A percentile compares a stretch with the other conserved stretches of the same genome.
phyloP scores from a whole-genome alignment of 2,113 vertebrate genomes.

The Plectropomus leopardus region DNA sequence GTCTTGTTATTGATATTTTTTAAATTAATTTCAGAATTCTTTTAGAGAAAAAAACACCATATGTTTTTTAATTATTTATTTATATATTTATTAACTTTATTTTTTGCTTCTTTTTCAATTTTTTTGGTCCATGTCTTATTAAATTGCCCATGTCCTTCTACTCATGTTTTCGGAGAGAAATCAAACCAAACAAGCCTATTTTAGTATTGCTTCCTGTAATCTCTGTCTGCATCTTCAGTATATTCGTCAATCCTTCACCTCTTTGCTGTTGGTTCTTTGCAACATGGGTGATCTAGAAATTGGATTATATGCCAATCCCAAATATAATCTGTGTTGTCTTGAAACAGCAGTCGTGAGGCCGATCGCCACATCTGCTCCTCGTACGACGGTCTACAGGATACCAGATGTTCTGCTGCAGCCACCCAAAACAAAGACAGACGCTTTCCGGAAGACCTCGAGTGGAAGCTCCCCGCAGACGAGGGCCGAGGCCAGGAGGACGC shows the following conservation, averaged over 20 bases:
- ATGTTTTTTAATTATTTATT: no score
- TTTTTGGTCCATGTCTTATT: no score
- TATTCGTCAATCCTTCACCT: not conserved
- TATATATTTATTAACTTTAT: no score
- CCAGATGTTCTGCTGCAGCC: conserved; percentile 59
- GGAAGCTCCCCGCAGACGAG: conserved; percentile 13
- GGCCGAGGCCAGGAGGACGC: not conserved
- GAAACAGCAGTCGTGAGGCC: conserved; percentile 21
- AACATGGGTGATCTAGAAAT: not conserved
- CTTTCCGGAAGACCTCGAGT: conserved; percentile 28
- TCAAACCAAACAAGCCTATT: no score
- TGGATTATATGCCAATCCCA: not conserved
- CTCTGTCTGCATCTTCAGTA: not conserved
- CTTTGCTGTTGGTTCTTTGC: not conserved
- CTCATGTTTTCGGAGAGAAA: no score
- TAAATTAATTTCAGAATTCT: no score
- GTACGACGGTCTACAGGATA: conserved; percentile 20
- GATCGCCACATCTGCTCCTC: conserved; percentile 56
- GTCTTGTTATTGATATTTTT: no score
- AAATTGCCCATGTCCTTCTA: no score
- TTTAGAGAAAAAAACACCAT: no score
- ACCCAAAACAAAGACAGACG: conserved; percentile 39
- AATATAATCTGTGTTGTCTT: conserved; percentile 14
- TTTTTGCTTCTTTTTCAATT: no score
- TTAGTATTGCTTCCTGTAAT: no score